Evolutionary conservation across 2,113 vertebrate genomes (phyloP), one percentile per base, ranked within the genome.

Genomic region (Nothocercus nigrocapillus): DNA sequence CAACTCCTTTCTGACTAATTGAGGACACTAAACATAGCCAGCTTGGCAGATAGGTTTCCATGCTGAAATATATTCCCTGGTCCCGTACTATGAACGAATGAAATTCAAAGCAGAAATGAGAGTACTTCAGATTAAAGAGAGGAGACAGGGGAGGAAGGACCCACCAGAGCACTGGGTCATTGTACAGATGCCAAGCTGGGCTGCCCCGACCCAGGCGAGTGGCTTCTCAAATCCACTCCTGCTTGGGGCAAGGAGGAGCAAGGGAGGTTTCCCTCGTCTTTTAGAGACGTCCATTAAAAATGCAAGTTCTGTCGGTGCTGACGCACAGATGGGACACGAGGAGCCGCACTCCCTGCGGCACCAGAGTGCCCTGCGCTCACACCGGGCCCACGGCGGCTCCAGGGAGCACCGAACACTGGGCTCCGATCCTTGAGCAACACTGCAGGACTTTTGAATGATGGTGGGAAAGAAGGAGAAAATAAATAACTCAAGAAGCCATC

Each of bases 381-480:
- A 51, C 11, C 63, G 34, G 34, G 61, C 92, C 73, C 69, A 10
- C 54, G 15, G 68, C 1, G 8, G 58, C 44, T 90, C 47, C 4
- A 59, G 40, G 21, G 27, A 95, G 73, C 85, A 83, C 2, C 16
- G 27, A 19, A 56, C 7, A 40, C 63, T 6, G 79, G 88, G 89
- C 90, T 59, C 32, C 22, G 64, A 76, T 34, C 79, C 75, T 78
- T 3, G 1, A 45, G 49, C 0, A 0, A 54, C 73, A 3, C 27
- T 64, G 47, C 63, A 44, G 44, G 53, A 96, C 47, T 51, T 83
- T 53, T 78, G 82, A 85, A 45, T 34, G 77, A 93, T 69, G 83
- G 92, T 94, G 94, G 89, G 92, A 96, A 96, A 94, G 67, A 42
- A 58, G 70, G 13, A 34, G 86, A 28, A 93, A 86, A 90, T 56